Base-by-base conservation (phyloP, 2,888 invertebrate genomes). In the Drosophila falleni region DNA sequence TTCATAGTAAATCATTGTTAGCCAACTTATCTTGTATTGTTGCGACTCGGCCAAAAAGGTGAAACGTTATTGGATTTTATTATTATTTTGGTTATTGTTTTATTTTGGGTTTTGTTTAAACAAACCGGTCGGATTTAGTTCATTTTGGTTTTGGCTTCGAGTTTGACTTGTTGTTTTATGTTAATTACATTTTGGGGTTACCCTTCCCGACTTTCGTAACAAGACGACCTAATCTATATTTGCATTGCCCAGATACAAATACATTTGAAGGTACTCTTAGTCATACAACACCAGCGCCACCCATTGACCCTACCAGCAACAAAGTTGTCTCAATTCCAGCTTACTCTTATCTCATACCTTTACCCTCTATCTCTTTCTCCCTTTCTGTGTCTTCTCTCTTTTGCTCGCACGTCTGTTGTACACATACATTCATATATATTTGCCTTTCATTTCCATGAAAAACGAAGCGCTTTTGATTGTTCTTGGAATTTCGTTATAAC, bases 401-500 rank as follows among this genome's bases (percentile, higher is more conserved):
- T 29, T 31, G 31, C 50, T 35, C 26, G 31, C 39, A 50, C 46
- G 47, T 59, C 29, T 62, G 51, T 46, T 75, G 59, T 73, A 63
- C 63, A 77, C 80, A 81, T 3, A 23, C 23, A 23, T 23, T 4
- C 23, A 23, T 62, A 76, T 78, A 84, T 84, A 89, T 89, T 89
- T 84, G 70, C 84, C 74, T 71, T 66, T 62, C 59, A 77, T 89
- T 84, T 84, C 84, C 75, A 51, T 69, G 77, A 76, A 84, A 84
- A 76, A 78, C 76, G 71, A 81, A 85, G 65, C 80, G 82, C 80
- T 87, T 85, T 89, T 89, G 84, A 85, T 85, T 85, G 80, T 85
- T 87, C 84, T 87, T 44, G 80, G 84, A 85, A 85, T 72, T 85
- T 73, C 15, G 64, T 82, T 87, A 71, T 66, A 81, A 89, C 83